phyloP scores from a whole-genome alignment of 2,797 vertebrate genomes.

The Champsocephalus esox region DNA sequence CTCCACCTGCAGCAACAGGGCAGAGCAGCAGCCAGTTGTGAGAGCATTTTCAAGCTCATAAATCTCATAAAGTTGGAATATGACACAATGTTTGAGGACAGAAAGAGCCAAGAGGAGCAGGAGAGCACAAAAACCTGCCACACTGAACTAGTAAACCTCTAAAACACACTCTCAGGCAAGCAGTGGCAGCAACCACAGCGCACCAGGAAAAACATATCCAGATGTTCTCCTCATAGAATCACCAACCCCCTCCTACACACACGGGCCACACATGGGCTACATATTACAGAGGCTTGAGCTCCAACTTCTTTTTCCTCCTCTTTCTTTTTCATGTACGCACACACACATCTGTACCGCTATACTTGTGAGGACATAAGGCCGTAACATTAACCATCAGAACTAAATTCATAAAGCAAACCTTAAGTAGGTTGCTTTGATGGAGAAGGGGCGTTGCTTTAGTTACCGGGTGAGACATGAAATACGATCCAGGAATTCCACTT shows the following conservation, averaged over 20 bases:
- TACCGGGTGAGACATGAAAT: slow-evolving; percentile 13
- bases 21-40: neutral
- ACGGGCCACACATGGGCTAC: slow-evolving; percentile 67
- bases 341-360: slow-evolving; percentile 16
- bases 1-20: slow-evolving; percentile 42
- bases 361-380: slow-evolving; percentile 20
- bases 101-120: slow-evolving; percentile 42
- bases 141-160: slow-evolving; percentile 63
- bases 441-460: slow-evolving; percentile 4
- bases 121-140: slow-evolving; percentile 60
- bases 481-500: slow-evolving; percentile 3
- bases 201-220: slow-evolving; percentile 82
- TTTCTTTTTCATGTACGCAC: slow-evolving; percentile 27
- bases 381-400: slow-evolving; percentile 19
- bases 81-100: slow-evolving; percentile 41
- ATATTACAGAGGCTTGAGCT: slow-evolving; percentile 62
- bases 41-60: slow-evolving; percentile 27
- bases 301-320: slow-evolving; percentile 48
- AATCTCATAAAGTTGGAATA: slow-evolving; percentile 36
- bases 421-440: neutral
- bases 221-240: slow-evolving; percentile 78
- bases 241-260: slow-evolving; percentile 64
- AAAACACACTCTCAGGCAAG: slow-evolving; percentile 51
- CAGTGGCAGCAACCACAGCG: slow-evolving; percentile 70
- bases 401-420: neutral